Evolutionary conservation across 2,797 vertebrate species (phyloP).

Genomic region (Urocyon cinereoargenteus): DNA sequence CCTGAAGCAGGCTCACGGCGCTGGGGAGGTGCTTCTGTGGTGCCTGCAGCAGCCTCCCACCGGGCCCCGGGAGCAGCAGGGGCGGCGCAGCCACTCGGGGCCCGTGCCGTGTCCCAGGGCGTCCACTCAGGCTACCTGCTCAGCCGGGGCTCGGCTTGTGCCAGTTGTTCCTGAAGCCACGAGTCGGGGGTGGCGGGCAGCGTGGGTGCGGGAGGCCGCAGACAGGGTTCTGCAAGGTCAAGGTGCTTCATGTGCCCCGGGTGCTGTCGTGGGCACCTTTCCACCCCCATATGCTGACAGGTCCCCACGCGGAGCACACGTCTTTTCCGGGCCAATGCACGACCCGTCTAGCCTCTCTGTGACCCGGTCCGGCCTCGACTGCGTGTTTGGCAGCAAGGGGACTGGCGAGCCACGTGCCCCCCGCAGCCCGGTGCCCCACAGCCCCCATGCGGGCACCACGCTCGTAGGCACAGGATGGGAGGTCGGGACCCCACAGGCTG

Average conservation of each 20-base stretch:
- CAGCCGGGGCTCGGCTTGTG: accelerated
- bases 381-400: too few relatives aligned
- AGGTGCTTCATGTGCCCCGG: too few relatives aligned
- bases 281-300: neutral
- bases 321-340: neutral
- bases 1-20: too few relatives aligned
- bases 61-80: accelerated
- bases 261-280: neutral
- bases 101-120: neutral
- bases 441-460: accelerated
- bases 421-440: too few relatives aligned
- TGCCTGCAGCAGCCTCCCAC: accelerated
- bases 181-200: neutral
- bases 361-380: accelerated
- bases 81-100: accelerated
- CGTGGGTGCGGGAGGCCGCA: accelerated
- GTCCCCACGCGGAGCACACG: neutral
- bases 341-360: neutral
- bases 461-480: too few relatives aligned
- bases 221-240: accelerated
- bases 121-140: neutral
- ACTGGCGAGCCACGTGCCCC: too few relatives aligned
- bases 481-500: too few relatives aligned
- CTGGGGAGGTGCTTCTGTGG: accelerated
- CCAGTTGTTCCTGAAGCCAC: neutral